phyloP scores from a whole-genome alignment of 2,797 vertebrate genomes.

The Coluber constrictor region DNA sequence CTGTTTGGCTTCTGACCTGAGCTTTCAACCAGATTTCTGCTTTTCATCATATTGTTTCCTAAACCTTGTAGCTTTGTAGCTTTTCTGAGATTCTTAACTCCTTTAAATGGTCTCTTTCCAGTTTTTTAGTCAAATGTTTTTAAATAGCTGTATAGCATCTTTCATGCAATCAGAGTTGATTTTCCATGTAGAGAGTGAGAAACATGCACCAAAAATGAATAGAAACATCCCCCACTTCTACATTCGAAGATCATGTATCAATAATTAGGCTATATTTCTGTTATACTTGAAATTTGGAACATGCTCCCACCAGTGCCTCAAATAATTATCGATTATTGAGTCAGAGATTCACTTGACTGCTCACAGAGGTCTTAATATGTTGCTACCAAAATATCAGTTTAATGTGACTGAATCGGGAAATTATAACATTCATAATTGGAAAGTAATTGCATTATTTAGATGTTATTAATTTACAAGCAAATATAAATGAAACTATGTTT shows the following conservation, averaged over 20 bases:
- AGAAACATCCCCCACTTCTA: slow-evolving; percentile 13
- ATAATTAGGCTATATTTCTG: background rate
- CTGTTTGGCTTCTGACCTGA: background rate
- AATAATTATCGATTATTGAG: background rate
- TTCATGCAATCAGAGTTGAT: slow-evolving; percentile 42
- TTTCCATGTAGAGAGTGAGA: slow-evolving; percentile 35
- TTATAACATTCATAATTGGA: background rate
- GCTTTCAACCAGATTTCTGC: background rate
- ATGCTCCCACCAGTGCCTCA: background rate
- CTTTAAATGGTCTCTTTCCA: background rate
- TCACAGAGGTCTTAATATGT: background rate
- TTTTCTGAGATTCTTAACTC: background rate
- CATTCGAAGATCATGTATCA: background rate
- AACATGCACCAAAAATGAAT: background rate
- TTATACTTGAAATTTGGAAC: background rate
- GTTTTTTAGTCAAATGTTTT: background rate
- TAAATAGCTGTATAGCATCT: slow-evolving; percentile 38
- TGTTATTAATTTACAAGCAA: background rate
- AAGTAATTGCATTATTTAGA: background rate
- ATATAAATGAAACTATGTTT: background rate
- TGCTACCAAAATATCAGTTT: background rate
- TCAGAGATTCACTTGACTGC: background rate
- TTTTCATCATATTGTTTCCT: background rate
- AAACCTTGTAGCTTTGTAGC: background rate
- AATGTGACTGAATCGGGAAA: background rate